Evolutionary conservation across 2,797 vertebrate genomes (phyloP).

Genomic region (Bufotes viridis): DNA sequence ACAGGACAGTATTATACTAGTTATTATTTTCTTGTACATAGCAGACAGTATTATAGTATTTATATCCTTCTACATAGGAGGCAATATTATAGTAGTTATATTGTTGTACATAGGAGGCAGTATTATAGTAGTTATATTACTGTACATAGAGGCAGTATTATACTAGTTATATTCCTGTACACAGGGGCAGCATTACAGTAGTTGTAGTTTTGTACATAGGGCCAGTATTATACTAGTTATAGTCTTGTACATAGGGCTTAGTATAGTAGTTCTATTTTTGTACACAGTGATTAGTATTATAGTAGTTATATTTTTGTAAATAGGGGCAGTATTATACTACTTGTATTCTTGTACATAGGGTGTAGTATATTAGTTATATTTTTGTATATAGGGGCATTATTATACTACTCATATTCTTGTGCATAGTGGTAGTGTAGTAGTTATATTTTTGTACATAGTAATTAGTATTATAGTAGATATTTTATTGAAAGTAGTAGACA

Average conservation of each 20-base stretch:
- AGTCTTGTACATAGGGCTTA: neutral
- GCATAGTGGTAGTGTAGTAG: neutral
- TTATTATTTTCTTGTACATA: neutral
- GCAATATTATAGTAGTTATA: neutral
- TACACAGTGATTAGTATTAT: constrained; percentile 2
- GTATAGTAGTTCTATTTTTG: constrained; percentile 18
- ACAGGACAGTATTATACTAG: neutral
- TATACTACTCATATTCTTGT: constrained; percentile 6
- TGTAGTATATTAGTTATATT: constrained; percentile 5
- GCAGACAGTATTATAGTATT: neutral
- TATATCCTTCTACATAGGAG: neutral
- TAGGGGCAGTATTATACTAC: neutral
- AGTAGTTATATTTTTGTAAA: constrained; percentile 3
- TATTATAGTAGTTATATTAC: constrained; percentile 14
- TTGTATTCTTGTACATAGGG: constrained; percentile 8
- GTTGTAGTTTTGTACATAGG: neutral
- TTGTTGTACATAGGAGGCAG: neutral
- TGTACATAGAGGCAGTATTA: too few species aligned
- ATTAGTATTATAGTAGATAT: neutral
- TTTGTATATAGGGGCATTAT: neutral
- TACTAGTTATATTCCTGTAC: neutral
- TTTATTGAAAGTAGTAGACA: neutral
- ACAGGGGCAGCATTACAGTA: neutral
- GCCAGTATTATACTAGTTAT: constrained; percentile 14
- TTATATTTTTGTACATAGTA: neutral